Evolutionary conservation across 1,140 invertebrate species (phyloP).

Genomic region (Nasonia giraulti): DNA sequence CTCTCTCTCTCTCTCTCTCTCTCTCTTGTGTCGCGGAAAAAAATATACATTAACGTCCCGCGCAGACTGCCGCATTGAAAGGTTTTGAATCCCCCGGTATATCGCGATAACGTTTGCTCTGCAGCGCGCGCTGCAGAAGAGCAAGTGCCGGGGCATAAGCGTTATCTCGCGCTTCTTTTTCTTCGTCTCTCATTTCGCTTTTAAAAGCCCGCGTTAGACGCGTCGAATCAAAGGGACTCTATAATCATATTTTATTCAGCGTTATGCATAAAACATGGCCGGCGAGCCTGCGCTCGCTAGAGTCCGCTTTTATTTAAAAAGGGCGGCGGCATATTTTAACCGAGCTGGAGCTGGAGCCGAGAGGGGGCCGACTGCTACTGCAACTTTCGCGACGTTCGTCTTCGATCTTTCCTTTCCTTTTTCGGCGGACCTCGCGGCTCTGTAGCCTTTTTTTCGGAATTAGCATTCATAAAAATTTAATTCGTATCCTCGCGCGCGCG

Average conservation of each 20-base stretch:
- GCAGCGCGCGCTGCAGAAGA: neutral
- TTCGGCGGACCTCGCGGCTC: neutral
- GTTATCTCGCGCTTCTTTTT: neutral
- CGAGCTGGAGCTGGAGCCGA: neutral
- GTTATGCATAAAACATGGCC: conserved; percentile 75
- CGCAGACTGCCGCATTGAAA: neutral
- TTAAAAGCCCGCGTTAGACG: conserved; percentile 52
- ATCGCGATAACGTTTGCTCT: conserved; percentile 17
- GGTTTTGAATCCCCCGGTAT: conserved; percentile 23
- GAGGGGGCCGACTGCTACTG: neutral
- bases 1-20: neutral
- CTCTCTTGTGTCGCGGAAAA: neutral
- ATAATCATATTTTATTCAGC: conserved; percentile 66
- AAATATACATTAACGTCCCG: neutral
- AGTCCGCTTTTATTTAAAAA: conserved; percentile 55
- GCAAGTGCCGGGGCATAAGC: neutral
- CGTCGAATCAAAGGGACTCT: conserved; percentile 61
- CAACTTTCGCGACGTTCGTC: conserved; percentile 28
- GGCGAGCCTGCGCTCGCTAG: neutral
- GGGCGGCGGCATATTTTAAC: conserved; percentile 54
- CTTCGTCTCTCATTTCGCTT: neutral
- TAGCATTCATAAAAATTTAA: conserved; percentile 32
- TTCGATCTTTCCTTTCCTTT: conserved; percentile 23
- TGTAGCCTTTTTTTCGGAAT: neutral
- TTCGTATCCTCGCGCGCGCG: neutral